Evolutionary conservation across 1,140 invertebrate species (phyloP).

Genomic region (Habropoda laboriosa): DNA sequence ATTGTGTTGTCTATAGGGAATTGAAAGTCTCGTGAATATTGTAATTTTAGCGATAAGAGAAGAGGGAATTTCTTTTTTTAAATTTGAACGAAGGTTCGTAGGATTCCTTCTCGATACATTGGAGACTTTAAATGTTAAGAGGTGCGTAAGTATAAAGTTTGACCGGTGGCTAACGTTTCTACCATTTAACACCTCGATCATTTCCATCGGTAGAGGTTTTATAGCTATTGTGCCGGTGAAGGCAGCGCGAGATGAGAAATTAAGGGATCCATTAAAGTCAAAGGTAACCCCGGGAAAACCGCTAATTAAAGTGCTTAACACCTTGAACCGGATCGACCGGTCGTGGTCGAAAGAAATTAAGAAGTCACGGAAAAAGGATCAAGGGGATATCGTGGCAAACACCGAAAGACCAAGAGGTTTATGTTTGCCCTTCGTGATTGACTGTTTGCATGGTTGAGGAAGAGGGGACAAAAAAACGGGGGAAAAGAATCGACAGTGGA

Average conservation of each 20-base stretch:
- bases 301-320: conserved; percentile 71
- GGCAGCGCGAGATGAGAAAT: conserved; percentile 60
- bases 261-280: conserved; percentile 66
- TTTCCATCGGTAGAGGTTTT: conserved; percentile 53
- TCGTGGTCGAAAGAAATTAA: conserved; percentile 43
- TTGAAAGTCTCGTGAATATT: too few species aligned
- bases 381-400: conserved; percentile 39
- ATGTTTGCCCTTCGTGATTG: conserved; percentile 66
- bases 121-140: neutral
- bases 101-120: too few species aligned
- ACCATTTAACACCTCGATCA: conserved; percentile 60
- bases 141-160: neutral
- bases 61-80: too few species aligned
- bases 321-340: conserved; percentile 59
- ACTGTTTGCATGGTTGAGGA: conserved; percentile 35
- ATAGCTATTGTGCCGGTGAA: conserved; percentile 38
- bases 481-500: conserved; percentile 9
- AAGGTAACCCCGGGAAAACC: conserved; percentile 53
- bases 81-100: too few species aligned
- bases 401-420: conserved; percentile 20
- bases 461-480: conserved; percentile 9
- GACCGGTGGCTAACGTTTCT: conserved; percentile 45
- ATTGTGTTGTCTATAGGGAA: too few species aligned
- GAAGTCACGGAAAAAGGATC: conserved; percentile 60
- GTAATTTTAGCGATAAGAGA: too few species aligned